Conservation (phyloP, 1,140 invertebrate species). For the Lepidotrigona ventralis region DNA sequence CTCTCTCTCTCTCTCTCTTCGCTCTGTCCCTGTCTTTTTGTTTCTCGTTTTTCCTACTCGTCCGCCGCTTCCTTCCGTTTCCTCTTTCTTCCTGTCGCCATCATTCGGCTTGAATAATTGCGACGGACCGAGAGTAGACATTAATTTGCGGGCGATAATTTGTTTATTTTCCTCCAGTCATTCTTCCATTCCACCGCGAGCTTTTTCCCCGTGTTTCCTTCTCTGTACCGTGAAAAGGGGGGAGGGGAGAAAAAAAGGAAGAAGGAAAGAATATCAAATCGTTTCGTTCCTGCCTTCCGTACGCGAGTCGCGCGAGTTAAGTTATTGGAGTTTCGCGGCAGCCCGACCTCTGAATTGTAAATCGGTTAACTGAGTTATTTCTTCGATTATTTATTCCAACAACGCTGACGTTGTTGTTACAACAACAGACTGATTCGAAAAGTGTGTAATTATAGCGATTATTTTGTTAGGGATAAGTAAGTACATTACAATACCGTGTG, state of each 20-base stretch:
- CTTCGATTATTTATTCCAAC: too few species aligned
- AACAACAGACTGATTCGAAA: not conserved
- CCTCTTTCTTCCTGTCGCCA: slow-evolving; percentile 13
- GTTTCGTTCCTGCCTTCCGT: not conserved
- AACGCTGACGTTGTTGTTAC: too few species aligned
- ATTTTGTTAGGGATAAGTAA: not conserved
- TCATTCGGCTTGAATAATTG: slow-evolving; percentile 29
- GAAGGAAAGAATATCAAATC: not conserved
- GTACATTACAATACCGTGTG: not conserved
- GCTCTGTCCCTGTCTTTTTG: not conserved
- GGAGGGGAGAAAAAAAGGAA: not conserved
- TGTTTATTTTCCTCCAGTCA: slow-evolving; percentile 10
- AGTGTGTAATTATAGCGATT: not conserved
- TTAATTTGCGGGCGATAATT: slow-evolving; percentile 25
- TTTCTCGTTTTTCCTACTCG: slow-evolving; percentile 2
- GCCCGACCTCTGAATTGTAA: not conserved
- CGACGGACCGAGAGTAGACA: slow-evolving; percentile 17
- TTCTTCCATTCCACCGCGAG: not conserved
- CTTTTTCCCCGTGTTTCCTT: not conserved
- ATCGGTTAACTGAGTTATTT: not conserved
- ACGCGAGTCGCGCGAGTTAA: not conserved
- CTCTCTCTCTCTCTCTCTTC: not conserved
- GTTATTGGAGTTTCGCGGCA: not conserved
- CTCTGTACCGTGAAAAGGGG: not conserved
- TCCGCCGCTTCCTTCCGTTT: slow-evolving; percentile 9